phyloP scores from a whole-genome alignment of 2,888 invertebrate genomes.

The Hemicrepidius hirtus region DNA sequence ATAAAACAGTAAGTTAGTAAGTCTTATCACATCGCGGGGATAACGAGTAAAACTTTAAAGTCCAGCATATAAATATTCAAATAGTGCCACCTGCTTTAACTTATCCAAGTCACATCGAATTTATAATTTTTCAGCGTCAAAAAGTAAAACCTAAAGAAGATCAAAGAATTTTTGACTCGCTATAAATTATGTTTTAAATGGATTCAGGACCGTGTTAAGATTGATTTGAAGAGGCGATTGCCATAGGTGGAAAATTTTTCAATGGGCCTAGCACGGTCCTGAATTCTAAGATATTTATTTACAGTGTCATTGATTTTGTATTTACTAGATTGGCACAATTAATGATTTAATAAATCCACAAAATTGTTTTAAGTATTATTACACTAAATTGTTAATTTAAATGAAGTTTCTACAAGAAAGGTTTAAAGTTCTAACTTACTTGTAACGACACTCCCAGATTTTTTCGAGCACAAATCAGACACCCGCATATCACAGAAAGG shows the following conservation, averaged over 20 bases:
- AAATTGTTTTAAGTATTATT: no score
- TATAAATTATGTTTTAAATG: no score
- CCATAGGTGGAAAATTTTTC: no score
- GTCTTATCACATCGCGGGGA: conserved; percentile 52
- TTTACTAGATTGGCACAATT: conserved; percentile 42
- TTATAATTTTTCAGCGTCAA: conserved; percentile 4
- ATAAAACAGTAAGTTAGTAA: conserved; percentile 49
- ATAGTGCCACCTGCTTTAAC: conserved; percentile 49
- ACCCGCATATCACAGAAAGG: conserved; percentile 66
- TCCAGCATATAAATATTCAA: conserved; percentile 52
- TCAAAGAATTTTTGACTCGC: not conserved
- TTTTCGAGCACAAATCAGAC: conserved; percentile 53
- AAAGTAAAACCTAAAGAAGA: not conserved
- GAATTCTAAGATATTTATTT: not conserved
- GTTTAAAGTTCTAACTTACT: conserved; percentile 44
- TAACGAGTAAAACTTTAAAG: conserved; percentile 48
- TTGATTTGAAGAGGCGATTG: no score
- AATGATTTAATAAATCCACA: no score
- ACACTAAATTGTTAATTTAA: not conserved
- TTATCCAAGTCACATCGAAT: conserved; percentile 37
- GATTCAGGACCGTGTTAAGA: no score
- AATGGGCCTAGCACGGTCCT: no score
- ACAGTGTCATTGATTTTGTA: conserved; percentile 2
- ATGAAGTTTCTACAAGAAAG: not conserved
- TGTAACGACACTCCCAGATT: conserved; percentile 44